These are phyloP conservation scores for Oxystoma pomonae DNA, from an alignment of 2,888 invertebrate species.

Conservation along the genomic window DNA sequence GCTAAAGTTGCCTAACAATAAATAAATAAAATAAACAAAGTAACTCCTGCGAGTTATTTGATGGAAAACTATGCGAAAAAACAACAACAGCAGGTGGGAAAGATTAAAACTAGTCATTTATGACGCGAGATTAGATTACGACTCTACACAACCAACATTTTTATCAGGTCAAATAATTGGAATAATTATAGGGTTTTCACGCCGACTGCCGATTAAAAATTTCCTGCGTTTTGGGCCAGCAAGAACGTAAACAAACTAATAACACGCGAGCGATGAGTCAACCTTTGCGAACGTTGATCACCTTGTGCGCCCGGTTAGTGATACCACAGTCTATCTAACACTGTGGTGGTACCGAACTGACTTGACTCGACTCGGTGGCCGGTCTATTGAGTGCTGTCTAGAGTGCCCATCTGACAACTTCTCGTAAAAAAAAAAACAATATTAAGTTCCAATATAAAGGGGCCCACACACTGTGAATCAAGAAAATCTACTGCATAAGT, in stretches of 20 bases:
- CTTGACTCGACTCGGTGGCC: background rate
- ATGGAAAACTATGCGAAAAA: background rate
- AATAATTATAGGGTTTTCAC: background rate
- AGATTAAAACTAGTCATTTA: too few relatives aligned
- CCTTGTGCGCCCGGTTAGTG: background rate
- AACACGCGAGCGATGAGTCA: background rate
- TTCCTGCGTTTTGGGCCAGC: background rate
- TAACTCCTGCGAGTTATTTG: background rate
- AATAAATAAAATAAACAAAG: too few relatives aligned
- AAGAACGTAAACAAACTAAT: background rate
- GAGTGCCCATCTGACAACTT: too few relatives aligned
- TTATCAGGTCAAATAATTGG: conserved; percentile 11
- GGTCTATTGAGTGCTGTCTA: background rate
- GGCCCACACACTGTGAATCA: too few relatives aligned
- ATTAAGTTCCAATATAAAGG: too few relatives aligned
- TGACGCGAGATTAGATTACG: conserved; percentile 10
- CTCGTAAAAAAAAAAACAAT: too few relatives aligned
- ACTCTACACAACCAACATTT: conserved; percentile 10
- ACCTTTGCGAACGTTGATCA: background rate
- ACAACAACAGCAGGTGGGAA: background rate
- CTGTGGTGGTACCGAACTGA: background rate
- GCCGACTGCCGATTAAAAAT: background rate
- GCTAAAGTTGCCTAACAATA: too few relatives aligned
- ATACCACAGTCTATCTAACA: too few relatives aligned
- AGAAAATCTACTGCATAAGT: too few relatives aligned